These are phyloP conservation scores for Austrolebias charrua DNA, from an alignment of 2,797 vertebrate genomes.

Conservation along the genomic window DNA sequence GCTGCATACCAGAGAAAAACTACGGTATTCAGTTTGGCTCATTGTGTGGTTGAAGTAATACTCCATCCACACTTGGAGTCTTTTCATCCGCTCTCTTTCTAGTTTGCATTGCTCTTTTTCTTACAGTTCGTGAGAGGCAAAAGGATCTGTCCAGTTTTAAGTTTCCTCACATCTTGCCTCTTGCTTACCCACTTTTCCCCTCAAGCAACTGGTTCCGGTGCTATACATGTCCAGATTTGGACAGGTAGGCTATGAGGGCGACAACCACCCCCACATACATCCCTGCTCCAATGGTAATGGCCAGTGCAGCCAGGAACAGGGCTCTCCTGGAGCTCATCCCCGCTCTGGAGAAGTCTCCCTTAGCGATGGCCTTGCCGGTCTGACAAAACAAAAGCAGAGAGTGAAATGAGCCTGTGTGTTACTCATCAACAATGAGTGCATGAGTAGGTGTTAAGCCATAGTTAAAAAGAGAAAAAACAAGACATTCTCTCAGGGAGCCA, in stretches of 20 bases:
- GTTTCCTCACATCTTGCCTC: constrained; percentile 17
- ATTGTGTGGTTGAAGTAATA: constrained; percentile 45
- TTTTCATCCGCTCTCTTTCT: constrained; percentile 12
- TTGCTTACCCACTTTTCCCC: constrained; percentile 11
- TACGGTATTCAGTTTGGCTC: constrained; percentile 51
- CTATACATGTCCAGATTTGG: constrained; percentile 87
- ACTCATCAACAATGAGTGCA: constrained; percentile 69
- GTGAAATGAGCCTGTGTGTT: constrained; percentile 62
- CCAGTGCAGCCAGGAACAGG: constrained; percentile 89
- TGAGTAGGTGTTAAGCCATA: constrained; percentile 69
- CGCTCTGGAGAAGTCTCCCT: constrained; percentile 92
- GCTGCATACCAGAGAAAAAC: constrained; percentile 47
- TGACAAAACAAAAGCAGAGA: constrained; percentile 74
- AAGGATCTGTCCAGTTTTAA: constrained; percentile 23
- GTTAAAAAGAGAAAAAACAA: constrained; percentile 69
- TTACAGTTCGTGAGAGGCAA: constrained; percentile 22
- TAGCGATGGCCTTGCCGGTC: constrained; percentile 92
- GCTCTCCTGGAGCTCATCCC: constrained; percentile 88
- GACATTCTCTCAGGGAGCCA: constrained; percentile 66
- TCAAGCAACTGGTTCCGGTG: constrained; percentile 29
- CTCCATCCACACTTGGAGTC: constrained; percentile 36
- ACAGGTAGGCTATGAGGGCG: constrained; percentile 91
- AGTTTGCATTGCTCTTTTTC: constrained; percentile 14
- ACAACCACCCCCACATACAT: constrained; percentile 92
- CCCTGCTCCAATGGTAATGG: constrained; percentile 90